phyloP scores from a whole-genome alignment of 2,797 vertebrate species.

The Crenuchus spilurus region DNA sequence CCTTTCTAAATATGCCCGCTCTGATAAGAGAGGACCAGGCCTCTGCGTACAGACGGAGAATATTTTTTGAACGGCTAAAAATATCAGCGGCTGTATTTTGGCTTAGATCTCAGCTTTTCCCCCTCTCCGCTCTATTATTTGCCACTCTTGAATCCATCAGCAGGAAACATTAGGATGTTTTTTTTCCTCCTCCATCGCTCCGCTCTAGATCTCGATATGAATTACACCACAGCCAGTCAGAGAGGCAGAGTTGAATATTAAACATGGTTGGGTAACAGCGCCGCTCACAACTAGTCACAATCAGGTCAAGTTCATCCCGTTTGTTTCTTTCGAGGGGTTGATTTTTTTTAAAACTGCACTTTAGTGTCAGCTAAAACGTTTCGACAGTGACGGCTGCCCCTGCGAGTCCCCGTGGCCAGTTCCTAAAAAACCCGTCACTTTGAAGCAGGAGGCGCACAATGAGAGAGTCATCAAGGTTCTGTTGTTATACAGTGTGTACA shows the following conservation, averaged over 20 bases:
- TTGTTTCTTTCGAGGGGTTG: constrained; percentile 30
- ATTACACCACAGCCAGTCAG: constrained; percentile 36
- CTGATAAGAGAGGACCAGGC: constrained; percentile 45
- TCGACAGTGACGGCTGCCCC: constrained; percentile 29
- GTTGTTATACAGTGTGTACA: constrained; percentile 27
- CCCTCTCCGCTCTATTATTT: constrained; percentile 57
- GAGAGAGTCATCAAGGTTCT: constrained; percentile 24
- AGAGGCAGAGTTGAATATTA: constrained; percentile 47
- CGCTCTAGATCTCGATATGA: constrained; percentile 30
- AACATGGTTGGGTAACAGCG: constrained; percentile 39
- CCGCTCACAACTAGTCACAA: constrained; percentile 30
- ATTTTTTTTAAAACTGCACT: constrained; percentile 5
- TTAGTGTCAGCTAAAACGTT: constrained; percentile 38
- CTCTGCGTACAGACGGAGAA: constrained; percentile 44
- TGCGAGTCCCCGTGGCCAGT: constrained; percentile 19
- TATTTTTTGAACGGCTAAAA: constrained; percentile 74
- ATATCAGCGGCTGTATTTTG: constrained; percentile 66
- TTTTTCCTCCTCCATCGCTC: not conserved
- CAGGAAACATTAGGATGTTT: constrained; percentile 59
- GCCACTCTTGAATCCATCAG: constrained; percentile 68
- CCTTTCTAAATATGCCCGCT: constrained; percentile 50
- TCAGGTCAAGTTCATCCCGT: constrained; percentile 24
- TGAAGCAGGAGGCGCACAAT: constrained; percentile 14
- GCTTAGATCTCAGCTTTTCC: constrained; percentile 47
- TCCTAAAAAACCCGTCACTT: constrained; percentile 35